phyloP scores from a whole-genome alignment of 1,140 invertebrate genomes.

The Penaeus indicus region DNA sequence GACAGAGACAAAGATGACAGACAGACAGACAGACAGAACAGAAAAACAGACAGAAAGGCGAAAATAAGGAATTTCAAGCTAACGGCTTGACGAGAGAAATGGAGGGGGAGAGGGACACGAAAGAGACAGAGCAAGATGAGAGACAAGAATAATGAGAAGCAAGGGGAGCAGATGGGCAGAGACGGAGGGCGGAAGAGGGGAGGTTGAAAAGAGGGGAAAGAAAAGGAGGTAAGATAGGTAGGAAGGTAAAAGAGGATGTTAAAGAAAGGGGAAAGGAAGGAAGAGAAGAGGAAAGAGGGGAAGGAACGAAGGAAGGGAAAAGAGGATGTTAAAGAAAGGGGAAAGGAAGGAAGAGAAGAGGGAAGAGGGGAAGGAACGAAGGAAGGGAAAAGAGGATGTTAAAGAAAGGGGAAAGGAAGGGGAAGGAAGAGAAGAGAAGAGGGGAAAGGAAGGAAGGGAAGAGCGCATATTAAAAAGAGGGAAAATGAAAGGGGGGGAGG shows the following conservation, averaged over 20 bases:
- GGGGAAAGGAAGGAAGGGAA: background rate
- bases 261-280: background rate
- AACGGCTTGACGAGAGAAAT: too few species aligned
- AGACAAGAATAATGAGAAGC: constrained; percentile 5
- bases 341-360: background rate
- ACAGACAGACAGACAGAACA: too few species aligned
- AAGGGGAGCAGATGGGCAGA: background rate
- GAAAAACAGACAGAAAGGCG: too few species aligned
- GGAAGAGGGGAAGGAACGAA: background rate
- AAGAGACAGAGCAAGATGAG: background rate
- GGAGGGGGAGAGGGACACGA: too few species aligned
- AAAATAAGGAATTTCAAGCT: too few species aligned
- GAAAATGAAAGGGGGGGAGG: background rate
- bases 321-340: background rate
- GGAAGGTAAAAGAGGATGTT: background rate
- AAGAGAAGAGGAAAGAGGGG: too few species aligned
- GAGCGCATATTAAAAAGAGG: background rate
- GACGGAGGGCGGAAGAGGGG: too few species aligned
- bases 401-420: background rate
- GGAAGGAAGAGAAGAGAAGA: background rate
- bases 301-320: background rate
- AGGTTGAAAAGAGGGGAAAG: too few species aligned
- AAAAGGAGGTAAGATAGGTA: background rate
- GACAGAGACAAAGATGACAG: too few species aligned
- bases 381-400: background rate